phyloP scores from a whole-genome alignment of 2,797 vertebrate species.

The Delichon dasypus region DNA sequence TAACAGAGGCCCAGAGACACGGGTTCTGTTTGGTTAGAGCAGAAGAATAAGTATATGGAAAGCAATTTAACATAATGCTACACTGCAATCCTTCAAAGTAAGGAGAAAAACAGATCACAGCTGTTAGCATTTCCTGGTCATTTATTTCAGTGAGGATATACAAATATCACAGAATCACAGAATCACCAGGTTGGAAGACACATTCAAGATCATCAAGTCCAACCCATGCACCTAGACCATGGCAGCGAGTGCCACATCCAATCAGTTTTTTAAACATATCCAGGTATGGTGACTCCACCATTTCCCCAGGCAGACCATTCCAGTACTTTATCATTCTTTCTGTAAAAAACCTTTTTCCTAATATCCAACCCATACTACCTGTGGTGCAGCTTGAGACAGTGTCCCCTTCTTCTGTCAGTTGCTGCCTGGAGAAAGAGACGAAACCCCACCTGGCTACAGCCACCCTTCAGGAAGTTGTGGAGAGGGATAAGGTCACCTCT shows the following conservation, averaged over 20 bases:
- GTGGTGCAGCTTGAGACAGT: rapidly evolving
- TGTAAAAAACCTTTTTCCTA: not conserved
- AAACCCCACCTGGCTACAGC: not conserved
- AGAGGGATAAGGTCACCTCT: not conserved
- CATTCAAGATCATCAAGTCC: rapidly evolving
- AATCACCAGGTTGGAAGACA: not conserved
- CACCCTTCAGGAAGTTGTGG: not conserved
- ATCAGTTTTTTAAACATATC: too few species aligned
- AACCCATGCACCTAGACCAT: not conserved
- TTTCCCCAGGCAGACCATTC: rapidly evolving
- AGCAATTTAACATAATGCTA: not conserved
- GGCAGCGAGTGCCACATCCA: not conserved
- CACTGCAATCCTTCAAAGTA: not conserved
- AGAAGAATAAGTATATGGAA: not conserved
- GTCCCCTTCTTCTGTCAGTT: not conserved
- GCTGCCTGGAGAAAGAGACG: not conserved
- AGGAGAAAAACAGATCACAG: not conserved
- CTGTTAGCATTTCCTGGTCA: not conserved
- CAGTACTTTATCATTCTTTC: not conserved
- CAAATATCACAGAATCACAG: not conserved
- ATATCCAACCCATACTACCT: not conserved
- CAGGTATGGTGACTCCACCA: not conserved
- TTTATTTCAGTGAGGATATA: not conserved
- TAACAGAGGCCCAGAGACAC: not conserved
- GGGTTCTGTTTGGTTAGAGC: conserved; percentile 8